These are phyloP conservation scores for Pycnomerus fuliginosus DNA, from an alignment of 2,888 invertebrate genomes.

Conservation along the genomic window DNA sequence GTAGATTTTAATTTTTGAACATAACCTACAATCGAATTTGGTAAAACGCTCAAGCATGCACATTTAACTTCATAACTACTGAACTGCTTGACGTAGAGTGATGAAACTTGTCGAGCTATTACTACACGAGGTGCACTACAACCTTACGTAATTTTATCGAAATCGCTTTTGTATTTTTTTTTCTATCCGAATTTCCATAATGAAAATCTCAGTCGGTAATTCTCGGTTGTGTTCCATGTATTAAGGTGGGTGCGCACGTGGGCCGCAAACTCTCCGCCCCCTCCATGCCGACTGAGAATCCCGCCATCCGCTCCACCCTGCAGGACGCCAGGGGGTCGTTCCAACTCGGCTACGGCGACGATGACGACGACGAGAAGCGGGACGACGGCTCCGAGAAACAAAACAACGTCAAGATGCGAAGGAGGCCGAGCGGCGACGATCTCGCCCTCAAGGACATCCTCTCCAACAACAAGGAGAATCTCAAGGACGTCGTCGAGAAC, in stretches of 20 bases:
- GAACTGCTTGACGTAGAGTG: too few relatives aligned
- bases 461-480: constrained; percentile 53
- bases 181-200: too few relatives aligned
- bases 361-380: constrained; percentile 61
- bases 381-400: constrained; percentile 62
- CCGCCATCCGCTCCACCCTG: constrained; percentile 70
- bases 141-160: too few relatives aligned
- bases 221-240: too few relatives aligned
- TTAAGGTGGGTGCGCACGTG: constrained; percentile 53
- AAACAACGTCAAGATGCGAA: constrained; percentile 55
- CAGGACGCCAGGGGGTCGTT: constrained; percentile 74
- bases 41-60: too few relatives aligned
- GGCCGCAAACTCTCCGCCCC: constrained; percentile 59
- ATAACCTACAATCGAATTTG: too few relatives aligned
- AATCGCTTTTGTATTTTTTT: too few relatives aligned
- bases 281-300: constrained; percentile 58
- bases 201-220: too few relatives aligned
- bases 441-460: constrained; percentile 52
- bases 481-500: constrained; percentile 61
- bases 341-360: constrained; percentile 70
- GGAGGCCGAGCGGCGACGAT: constrained; percentile 63
- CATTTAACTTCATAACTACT: too few relatives aligned
- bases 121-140: too few relatives aligned
- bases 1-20: too few relatives aligned
- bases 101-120: too few relatives aligned